phyloP scores from a whole-genome alignment of 2,113 vertebrate species.

The Oriolus oriolus region DNA sequence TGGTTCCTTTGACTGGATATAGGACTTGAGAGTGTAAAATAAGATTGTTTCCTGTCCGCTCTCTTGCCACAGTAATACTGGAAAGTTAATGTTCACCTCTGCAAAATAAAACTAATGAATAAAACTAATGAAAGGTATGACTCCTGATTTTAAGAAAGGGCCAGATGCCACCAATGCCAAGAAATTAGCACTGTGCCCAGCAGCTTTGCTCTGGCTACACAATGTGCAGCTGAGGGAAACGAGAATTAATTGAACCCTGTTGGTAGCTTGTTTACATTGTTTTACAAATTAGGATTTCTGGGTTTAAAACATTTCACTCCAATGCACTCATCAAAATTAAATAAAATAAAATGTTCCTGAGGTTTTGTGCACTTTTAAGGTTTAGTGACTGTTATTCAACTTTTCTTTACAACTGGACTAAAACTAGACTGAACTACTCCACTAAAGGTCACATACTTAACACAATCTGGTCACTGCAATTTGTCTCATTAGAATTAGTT shows the following conservation, averaged over 20 bases:
- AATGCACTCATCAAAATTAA: neutral
- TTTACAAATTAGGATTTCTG: neutral
- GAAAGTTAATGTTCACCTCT: neutral
- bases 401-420: neutral
- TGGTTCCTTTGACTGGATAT: neutral
- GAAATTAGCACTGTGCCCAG: neutral
- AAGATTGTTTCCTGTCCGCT: neutral
- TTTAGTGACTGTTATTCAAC: neutral
- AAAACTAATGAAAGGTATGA: neutral
- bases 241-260: neutral
- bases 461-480: neutral
- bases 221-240: neutral
- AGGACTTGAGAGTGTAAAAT: neutral
- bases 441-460: neutral
- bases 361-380: neutral
- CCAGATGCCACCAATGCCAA: neutral
- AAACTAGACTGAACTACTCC: neutral
- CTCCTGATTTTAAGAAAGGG: neutral
- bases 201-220: neutral
- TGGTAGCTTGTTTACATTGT: neutral
- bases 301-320: neutral
- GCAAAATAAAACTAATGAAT: neutral
- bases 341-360: neutral
- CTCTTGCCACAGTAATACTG: neutral
- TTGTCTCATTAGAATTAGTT: conserved; percentile 33